A percentile compares a stretch with the other conserved stretches of the same genome.
Evolutionary conservation across 1,140 invertebrate species (phyloP).

Genomic region (Heliconius melpomene): DNA sequence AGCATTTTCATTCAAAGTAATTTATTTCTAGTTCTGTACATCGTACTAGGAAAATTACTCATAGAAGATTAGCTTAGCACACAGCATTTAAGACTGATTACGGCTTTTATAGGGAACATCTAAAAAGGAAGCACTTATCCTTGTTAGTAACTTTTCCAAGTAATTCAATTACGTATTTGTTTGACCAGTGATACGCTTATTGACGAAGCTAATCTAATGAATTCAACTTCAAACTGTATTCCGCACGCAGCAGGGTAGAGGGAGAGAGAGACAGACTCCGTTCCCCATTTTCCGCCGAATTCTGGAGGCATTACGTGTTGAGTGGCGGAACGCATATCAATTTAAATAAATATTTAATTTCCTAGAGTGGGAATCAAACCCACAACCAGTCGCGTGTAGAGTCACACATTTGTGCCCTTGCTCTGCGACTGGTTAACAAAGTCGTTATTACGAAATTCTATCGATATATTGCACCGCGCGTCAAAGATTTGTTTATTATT

Average conservation of each 20-base stretch:
- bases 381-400: too few species aligned
- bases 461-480: background rate
- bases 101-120: conserved; percentile 14
- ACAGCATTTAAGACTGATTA: background rate
- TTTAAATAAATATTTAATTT: too few species aligned
- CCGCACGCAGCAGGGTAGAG: too few species aligned
- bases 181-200: background rate
- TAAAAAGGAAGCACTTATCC: conserved; percentile 34
- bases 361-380: too few species aligned
- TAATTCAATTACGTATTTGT: conserved; percentile 13
- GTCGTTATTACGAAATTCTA: background rate
- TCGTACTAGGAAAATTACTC: background rate
- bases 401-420: too few species aligned
- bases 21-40: background rate
- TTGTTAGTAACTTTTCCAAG: conserved; percentile 21
- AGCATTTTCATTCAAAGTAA: background rate
- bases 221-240: too few species aligned
- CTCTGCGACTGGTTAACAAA: background rate
- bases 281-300: too few species aligned
- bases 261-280: too few species aligned
- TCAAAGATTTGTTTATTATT: background rate
- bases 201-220: background rate
- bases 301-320: too few species aligned
- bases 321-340: too few species aligned
- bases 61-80: conserved; percentile 4